These are phyloP conservation scores for Clarias fuscus DNA, from an alignment of 2,797 vertebrate genomes.

Conservation along the genomic window DNA sequence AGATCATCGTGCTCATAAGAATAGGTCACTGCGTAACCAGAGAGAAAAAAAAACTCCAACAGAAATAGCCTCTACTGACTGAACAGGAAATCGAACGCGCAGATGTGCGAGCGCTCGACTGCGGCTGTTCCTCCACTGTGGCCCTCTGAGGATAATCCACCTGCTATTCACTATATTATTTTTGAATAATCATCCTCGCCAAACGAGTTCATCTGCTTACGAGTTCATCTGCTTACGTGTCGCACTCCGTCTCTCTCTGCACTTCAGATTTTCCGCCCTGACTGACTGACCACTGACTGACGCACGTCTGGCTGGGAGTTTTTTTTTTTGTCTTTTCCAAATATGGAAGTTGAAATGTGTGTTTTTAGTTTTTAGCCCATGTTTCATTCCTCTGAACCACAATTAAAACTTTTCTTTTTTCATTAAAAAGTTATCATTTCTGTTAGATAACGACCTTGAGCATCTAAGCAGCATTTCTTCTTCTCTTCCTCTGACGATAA, in stretches of 20 bases:
- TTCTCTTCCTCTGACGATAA: too few relatives aligned
- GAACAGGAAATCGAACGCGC: constrained; percentile 14
- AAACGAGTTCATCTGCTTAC: constrained; percentile 50
- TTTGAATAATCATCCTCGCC: constrained; percentile 39
- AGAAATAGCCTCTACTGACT: background rate
- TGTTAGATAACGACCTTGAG: too few relatives aligned
- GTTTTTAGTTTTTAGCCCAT: background rate
- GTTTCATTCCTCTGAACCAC: background rate
- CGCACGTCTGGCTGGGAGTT: background rate
- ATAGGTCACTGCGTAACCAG: background rate
- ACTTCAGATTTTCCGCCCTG: background rate
- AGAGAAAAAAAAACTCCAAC: background rate
- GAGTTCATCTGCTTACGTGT: constrained; percentile 8
- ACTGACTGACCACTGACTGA: background rate
- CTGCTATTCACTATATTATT: constrained; percentile 33
- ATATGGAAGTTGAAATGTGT: background rate
- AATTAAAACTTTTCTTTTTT: background rate
- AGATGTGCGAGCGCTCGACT: constrained; percentile 21
- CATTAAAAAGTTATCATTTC: too few relatives aligned
- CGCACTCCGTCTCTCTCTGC: background rate
- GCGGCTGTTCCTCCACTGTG: background rate
- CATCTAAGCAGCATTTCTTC: too few relatives aligned
- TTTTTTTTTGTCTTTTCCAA: background rate
- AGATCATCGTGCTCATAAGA: background rate
- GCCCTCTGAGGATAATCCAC: constrained; percentile 26